Percentiles rank a stretch among this genome's conserved stretches.
Conservation (phyloP, 2,797 vertebrate genomes). For the Podarcis siculus region DNA sequence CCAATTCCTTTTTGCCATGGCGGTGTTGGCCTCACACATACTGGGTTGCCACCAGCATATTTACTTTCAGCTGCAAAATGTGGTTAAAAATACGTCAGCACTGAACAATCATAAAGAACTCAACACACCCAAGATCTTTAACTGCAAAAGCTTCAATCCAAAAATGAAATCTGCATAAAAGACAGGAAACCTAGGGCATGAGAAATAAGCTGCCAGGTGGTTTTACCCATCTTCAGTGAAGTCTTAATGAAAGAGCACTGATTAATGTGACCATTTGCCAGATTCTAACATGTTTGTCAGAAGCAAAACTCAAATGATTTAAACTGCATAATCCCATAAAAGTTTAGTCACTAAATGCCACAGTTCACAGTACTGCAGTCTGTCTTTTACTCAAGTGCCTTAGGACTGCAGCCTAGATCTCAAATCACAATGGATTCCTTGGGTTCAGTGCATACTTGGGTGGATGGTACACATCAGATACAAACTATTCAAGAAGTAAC, state of each 20-base stretch:
- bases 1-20: conserved; percentile 92
- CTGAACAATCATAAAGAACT: background rate
- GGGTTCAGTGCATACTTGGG: background rate
- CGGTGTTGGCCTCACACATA: conserved; percentile 87
- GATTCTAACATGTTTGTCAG: background rate
- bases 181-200: background rate
- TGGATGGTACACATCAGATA: no score
- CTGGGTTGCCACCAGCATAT: conserved; percentile 85
- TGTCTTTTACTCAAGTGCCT: no score
- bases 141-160: no score
- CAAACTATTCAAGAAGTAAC: no score
- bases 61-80: conserved; percentile 80
- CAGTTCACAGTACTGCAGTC: no score
- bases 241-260: background rate
- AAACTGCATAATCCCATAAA: background rate
- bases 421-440: background rate
- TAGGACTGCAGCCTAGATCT: background rate
- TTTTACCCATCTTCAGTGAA: background rate
- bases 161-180: background rate
- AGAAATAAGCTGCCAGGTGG: background rate
- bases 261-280: no score
- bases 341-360: background rate
- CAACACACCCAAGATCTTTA: no score
- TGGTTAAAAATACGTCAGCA: background rate
- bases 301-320: background rate